Percentiles rank a stretch among this genome's conserved stretches.
phyloP scores from a whole-genome alignment of 2,888 invertebrate species.

The Campopleginae sp. region DNA sequence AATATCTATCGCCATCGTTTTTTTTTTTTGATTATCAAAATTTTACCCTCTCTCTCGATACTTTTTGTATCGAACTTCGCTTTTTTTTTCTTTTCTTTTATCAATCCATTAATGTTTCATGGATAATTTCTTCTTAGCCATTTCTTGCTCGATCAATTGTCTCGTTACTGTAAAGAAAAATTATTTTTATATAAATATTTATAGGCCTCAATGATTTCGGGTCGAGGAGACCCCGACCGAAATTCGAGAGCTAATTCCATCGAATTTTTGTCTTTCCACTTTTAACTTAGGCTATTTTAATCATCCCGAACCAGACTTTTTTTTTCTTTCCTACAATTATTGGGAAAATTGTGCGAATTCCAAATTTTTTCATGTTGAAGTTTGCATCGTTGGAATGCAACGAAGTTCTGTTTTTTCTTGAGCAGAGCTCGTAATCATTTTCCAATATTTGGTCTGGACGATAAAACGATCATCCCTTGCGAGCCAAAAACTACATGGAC shows the following conservation, averaged over 20 bases:
- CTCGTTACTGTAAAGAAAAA: constrained; percentile 46
- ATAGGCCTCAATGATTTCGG: background rate
- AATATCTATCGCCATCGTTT: constrained; percentile 65
- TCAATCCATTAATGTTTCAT: constrained; percentile 46
- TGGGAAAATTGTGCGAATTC: too few species aligned
- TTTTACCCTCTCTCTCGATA: constrained; percentile 1
- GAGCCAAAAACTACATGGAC: too few species aligned
- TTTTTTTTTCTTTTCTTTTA: background rate
- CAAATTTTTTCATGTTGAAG: too few species aligned
- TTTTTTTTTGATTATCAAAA: constrained; percentile 26
- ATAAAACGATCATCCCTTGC: too few species aligned
- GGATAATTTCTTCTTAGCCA: constrained; percentile 66
- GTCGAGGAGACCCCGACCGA: background rate
- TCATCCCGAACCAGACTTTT: too few species aligned
- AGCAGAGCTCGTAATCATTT: too few species aligned
- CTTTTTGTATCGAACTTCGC: background rate
- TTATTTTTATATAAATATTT: constrained; percentile 1
- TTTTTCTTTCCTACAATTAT: too few species aligned
- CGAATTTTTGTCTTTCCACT: too few species aligned
- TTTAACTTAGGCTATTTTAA: too few species aligned
- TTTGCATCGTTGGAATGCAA: too few species aligned
- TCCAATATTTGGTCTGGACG: too few species aligned
- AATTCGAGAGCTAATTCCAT: background rate
- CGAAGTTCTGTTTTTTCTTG: too few species aligned
- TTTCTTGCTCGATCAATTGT: constrained; percentile 38